Percentiles rank a stretch among this genome's conserved stretches.
phyloP scores from a whole-genome alignment of 2,113 vertebrate genomes.

The Phylloscopus trochilus region DNA sequence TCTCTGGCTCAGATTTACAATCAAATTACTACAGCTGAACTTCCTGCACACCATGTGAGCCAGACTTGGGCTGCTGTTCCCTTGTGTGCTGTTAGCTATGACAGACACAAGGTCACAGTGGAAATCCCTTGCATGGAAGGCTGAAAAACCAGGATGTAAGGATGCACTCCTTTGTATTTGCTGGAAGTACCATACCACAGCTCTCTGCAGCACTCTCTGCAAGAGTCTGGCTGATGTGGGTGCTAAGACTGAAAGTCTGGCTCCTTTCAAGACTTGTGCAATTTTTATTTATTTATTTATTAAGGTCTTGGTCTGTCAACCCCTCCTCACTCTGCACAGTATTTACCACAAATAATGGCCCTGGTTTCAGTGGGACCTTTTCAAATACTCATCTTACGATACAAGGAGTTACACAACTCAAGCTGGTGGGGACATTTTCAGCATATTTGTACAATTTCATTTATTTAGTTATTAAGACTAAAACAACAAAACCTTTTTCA shows the following conservation, averaged over 20 bases:
- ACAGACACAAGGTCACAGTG: accelerated
- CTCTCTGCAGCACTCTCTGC: not conserved
- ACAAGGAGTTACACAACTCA: conserved; percentile 1
- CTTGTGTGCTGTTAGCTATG: accelerated
- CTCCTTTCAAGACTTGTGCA: not conserved
- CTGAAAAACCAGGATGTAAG: not conserved
- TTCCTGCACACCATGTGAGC: not conserved
- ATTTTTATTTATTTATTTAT: not conserved
- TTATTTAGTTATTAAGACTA: not conserved
- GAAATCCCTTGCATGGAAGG: not conserved
- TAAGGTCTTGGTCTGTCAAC: not conserved
- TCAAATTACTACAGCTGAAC: not conserved
- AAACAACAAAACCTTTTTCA: not conserved
- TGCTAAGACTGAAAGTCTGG: not conserved
- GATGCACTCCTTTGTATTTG: not conserved
- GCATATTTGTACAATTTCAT: not conserved
- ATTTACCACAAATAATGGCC: not conserved
- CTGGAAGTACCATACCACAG: not conserved
- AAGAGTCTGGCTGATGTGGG: not conserved
- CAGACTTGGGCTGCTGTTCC: not conserved
- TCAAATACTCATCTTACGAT: not conserved
- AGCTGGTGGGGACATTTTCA: not conserved
- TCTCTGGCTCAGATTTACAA: not conserved
- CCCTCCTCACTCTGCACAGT: not conserved
- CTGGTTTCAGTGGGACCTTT: conserved; percentile 27